Conservation (phyloP, 2,113 vertebrate genomes). For the Poicephalus meyeri region DNA sequence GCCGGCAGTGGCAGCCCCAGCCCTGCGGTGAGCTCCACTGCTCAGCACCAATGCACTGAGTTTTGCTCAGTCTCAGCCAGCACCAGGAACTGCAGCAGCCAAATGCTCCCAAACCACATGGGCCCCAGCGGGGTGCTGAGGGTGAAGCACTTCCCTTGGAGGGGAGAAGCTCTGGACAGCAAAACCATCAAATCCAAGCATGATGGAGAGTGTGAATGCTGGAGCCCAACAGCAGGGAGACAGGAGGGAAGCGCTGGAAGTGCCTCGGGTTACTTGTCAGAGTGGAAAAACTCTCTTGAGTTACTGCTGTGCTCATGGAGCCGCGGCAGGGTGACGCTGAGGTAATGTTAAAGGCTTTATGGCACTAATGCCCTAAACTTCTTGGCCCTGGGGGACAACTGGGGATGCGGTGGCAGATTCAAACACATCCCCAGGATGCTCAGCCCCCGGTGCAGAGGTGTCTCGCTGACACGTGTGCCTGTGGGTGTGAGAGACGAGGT, state of each 20-base stretch:
- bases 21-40: neutral
- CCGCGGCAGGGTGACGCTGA: neutral
- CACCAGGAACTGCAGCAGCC: neutral
- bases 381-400: rapidly evolving
- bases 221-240: neutral
- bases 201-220: rapidly evolving
- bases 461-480: neutral
- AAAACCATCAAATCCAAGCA: neutral
- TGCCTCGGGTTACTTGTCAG: neutral
- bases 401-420: rapidly evolving
- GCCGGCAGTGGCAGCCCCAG: neutral
- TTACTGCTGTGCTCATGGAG: neutral
- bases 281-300: neutral
- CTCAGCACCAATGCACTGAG: rapidly evolving
- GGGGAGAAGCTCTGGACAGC: neutral
- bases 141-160: rapidly evolving
- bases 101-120: neutral
- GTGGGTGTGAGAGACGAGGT: neutral
- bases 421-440: rapidly evolving
- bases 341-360: neutral
- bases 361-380: neutral
- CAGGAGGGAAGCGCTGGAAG: rapidly evolving
- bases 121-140: neutral
- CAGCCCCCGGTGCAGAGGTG: neutral
- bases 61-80: neutral